phyloP scores from a whole-genome alignment of 2,113 vertebrate species.

The Hemicordylus capensis region DNA sequence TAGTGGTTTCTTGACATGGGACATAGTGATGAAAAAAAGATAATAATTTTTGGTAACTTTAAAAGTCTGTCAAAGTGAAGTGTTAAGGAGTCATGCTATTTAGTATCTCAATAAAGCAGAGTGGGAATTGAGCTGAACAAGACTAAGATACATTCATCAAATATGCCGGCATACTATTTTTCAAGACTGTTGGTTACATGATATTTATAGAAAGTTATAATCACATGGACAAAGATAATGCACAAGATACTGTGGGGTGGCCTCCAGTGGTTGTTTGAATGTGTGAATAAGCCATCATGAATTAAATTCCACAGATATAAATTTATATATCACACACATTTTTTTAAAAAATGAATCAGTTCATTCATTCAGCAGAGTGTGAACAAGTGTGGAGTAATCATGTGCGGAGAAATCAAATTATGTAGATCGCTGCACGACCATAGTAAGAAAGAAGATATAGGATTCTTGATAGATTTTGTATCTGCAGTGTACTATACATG shows the following conservation, averaged over 20 bases:
- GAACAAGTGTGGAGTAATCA: no score
- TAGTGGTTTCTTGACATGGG: constrained; percentile 21
- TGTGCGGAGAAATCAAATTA: no score
- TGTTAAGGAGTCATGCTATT: not conserved
- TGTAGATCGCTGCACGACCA: no score
- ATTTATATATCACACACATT: no score
- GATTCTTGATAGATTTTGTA: no score
- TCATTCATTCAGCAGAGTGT: no score
- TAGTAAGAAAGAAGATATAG: no score
- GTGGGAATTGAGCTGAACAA: constrained; percentile 5
- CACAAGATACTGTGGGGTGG: not conserved
- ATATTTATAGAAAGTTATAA: not conserved
- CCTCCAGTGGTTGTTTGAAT: no score
- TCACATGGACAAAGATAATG: not conserved
- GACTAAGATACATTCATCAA: not conserved
- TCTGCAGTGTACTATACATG: no score
- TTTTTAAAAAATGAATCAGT: no score
- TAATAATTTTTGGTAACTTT: constrained; percentile 15
- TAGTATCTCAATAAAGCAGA: not conserved
- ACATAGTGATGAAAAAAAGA: not conserved
- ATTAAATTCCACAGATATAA: no score
- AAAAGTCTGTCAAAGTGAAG: not conserved
- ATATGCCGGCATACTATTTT: not conserved
- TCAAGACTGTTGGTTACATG: not conserved
- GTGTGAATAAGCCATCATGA: no score